Base-by-base conservation (phyloP, 2,888 invertebrate genomes). In the Eledona agricola region DNA sequence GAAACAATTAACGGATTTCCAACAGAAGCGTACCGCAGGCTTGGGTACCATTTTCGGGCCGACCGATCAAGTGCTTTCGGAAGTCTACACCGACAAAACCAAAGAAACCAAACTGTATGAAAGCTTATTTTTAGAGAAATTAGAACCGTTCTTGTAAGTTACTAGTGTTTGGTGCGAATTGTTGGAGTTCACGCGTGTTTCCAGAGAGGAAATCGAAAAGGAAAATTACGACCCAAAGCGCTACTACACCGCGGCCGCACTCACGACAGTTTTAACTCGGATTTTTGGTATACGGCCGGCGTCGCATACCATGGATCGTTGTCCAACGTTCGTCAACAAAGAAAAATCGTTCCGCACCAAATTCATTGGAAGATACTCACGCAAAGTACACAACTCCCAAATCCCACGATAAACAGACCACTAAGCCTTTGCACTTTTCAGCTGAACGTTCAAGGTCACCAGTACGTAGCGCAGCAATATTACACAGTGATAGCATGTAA, bases 401-500 rank as follows among this genome's bases (percentile, higher is more conserved):
- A 15, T 9, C 28, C 5, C n/a, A 11, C 4, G 15, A 11, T 23
- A 5, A 3, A 4, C 15, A 25, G 15, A 13, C 12, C 4, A 6
- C 6, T 15, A 2, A 34, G 2, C 42, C 51, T 52, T 59, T 56
- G 57, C 7, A 29, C 55, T 54, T 70, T 72, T 6, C 77, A 88
- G 87, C 82, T 90, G 77, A 85, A 86, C 63, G 84, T 89, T 35
- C 88, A 90, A 70, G 96, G 95, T 16, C 98, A 98, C 79, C 90
- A 93, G 76, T 88, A 96, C 72, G 86, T 88, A 67, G 87, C 90
- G 66, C 88, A 90, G 72, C 92, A 93, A 78, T 90, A 96, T 79
- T 90, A 87, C 72, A 88, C 89, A 60, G 90, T 93, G 71, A 93
- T 91, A 60, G 87, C 89, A 78, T 99, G 98, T 78, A 92, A 93